phyloP scores from a whole-genome alignment of 2,888 invertebrate species.

The Unio delphinus region DNA sequence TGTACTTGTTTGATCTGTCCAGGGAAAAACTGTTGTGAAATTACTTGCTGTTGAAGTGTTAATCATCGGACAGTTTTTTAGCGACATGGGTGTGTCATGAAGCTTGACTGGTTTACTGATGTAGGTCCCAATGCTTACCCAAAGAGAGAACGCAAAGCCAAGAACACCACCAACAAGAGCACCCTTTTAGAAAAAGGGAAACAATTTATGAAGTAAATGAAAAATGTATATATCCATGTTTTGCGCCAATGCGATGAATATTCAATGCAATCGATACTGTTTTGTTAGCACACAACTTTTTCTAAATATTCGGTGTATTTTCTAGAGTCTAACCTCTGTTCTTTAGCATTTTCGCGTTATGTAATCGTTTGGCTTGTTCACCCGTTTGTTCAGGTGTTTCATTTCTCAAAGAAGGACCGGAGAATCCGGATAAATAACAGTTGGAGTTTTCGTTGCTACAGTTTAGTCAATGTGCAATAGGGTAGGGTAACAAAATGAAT shows the following conservation, averaged over 20 bases:
- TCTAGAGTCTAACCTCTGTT: no score
- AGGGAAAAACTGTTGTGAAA: not conserved
- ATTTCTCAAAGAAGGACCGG: no score
- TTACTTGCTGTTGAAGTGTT: slow-evolving; percentile 1
- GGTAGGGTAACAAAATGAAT: no score
- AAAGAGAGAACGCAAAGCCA: slow-evolving; percentile 81
- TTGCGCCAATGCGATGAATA: no score
- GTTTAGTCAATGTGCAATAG: no score
- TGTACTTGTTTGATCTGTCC: slow-evolving; percentile 1
- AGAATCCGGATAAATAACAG: no score
- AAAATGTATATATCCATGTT: not conserved
- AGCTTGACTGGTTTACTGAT: slow-evolving; percentile 66
- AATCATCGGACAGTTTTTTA: not conserved
- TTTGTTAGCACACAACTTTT: not conserved
- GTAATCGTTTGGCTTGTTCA: no score
- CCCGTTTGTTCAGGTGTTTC: no score
- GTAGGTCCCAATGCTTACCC: slow-evolving; percentile 88
- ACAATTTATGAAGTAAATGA: not conserved
- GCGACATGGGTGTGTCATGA: not conserved
- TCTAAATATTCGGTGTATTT: not conserved
- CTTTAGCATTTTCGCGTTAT: no score
- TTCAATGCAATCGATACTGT: not conserved
- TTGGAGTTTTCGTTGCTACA: no score
- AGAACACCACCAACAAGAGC: slow-evolving; percentile 78
- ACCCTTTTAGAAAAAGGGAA: slow-evolving; percentile 75